These are phyloP conservation scores for Drosophila yakuba DNA, from an alignment of 1,140 invertebrate genomes.

Conservation along the genomic window DNA sequence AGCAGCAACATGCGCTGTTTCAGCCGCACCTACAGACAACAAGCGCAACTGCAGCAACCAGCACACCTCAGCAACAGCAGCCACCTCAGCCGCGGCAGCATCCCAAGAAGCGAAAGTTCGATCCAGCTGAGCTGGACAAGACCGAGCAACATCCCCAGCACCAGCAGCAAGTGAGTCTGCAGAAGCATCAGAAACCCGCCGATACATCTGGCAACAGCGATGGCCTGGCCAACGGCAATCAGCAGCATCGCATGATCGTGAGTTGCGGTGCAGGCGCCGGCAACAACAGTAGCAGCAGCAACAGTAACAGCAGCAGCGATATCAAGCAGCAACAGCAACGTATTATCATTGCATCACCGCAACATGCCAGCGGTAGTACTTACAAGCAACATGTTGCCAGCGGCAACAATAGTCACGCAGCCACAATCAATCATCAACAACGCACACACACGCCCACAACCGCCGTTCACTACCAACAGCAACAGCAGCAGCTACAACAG, in stretches of 20 bases:
- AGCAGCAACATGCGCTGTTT: slow-evolving; percentile 72
- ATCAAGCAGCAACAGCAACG: slow-evolving; percentile 65
- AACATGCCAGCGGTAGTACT: slow-evolving; percentile 62
- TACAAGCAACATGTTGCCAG: slow-evolving; percentile 70
- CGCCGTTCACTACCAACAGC: slow-evolving; percentile 59
- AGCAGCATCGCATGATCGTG: slow-evolving; percentile 64
- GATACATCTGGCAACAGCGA: slow-evolving; percentile 52
- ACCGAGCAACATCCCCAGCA: slow-evolving; percentile 80
- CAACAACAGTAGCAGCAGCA: slow-evolving; percentile 43
- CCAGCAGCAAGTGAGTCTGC: slow-evolving; percentile 38
- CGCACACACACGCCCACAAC: slow-evolving; percentile 68
- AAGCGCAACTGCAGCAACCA: slow-evolving; percentile 65
- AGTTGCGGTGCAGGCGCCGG: slow-evolving; percentile 71
- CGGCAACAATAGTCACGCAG: slow-evolving; percentile 55
- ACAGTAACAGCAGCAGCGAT: slow-evolving; percentile 28
- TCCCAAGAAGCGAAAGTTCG: slow-evolving; percentile 95
- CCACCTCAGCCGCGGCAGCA: slow-evolving; percentile 88
- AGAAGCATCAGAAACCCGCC: slow-evolving; percentile 52
- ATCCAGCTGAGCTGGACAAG: slow-evolving; percentile 93
- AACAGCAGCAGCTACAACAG: slow-evolving; percentile 40
- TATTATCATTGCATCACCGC: slow-evolving; percentile 72
- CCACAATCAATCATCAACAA: slow-evolving; percentile 67
- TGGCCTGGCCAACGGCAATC: slow-evolving; percentile 64
- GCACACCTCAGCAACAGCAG: slow-evolving; percentile 67
- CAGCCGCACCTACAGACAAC: slow-evolving; percentile 72